These are phyloP conservation scores for Peucedramus taeniatus DNA, from an alignment of 2,113 vertebrate genomes.

Conservation along the genomic window DNA sequence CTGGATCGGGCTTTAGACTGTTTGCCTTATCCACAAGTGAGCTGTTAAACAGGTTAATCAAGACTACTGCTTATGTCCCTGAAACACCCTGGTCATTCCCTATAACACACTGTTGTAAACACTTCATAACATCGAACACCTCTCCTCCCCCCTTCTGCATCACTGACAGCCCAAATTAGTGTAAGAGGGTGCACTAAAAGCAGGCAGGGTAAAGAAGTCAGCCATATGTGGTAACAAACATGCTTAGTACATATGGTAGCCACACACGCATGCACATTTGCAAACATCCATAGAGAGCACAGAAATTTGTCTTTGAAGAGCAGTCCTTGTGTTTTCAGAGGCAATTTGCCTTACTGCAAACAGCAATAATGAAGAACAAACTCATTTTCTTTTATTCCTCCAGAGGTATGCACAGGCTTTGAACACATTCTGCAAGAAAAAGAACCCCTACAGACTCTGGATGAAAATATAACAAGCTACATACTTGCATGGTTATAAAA, in stretches of 20 bases:
- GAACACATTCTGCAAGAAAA: constrained; percentile 27
- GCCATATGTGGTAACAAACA: not conserved
- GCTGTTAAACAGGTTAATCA: constrained; percentile 43
- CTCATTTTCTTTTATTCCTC: constrained; percentile 23
- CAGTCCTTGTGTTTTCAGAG: constrained; percentile 28
- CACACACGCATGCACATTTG: not conserved
- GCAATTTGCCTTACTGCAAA: constrained; percentile 33
- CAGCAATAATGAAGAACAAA: constrained; percentile 34
- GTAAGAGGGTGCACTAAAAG: not conserved
- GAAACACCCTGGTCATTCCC: not conserved
- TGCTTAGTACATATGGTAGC: constrained; percentile 7
- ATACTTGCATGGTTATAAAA: constrained; percentile 62
- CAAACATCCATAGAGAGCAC: not conserved
- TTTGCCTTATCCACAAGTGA: constrained; percentile 33
- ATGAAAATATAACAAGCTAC: constrained; percentile 47
- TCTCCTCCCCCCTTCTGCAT: not conserved
- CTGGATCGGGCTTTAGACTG: constrained; percentile 14
- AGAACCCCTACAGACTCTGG: constrained; percentile 36
- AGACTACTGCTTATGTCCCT: not conserved
- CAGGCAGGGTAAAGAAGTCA: not conserved
- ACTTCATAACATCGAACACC: not conserved
- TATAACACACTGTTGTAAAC: not conserved
- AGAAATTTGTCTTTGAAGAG: constrained; percentile 24
- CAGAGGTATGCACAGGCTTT: constrained; percentile 37
- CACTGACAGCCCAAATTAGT: constrained; percentile 4